Percentiles rank a stretch among this genome's conserved stretches.
These are phyloP conservation scores for Cantharis rufa DNA, from an alignment of 2,888 invertebrate species.

Conservation along the genomic window DNA sequence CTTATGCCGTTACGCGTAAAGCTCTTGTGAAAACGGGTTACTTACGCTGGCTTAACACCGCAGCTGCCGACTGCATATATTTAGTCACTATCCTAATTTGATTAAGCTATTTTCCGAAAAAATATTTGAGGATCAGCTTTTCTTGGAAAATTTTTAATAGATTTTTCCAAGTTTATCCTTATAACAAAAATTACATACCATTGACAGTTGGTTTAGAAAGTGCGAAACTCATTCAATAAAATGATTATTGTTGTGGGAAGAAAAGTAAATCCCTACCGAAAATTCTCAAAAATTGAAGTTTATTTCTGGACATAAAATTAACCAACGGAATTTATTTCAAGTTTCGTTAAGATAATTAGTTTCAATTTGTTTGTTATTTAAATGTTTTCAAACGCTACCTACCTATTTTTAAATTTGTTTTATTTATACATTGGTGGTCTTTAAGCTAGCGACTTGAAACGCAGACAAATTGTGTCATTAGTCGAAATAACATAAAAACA, in stretches of 20 bases:
- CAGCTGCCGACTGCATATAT: slow-evolving; percentile 27
- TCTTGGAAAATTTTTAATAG: not conserved
- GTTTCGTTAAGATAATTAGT: slow-evolving; percentile 1
- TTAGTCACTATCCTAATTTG: slow-evolving; percentile 22
- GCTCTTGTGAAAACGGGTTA: slow-evolving; percentile 26
- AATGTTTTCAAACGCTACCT: not conserved
- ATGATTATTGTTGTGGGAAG: no score
- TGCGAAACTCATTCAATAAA: no score
- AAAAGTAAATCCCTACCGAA: no score
- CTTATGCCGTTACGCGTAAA: slow-evolving; percentile 16
- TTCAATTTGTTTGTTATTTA: slow-evolving; percentile 3
- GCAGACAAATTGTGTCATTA: slow-evolving; percentile 51
- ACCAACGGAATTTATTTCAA: not conserved
- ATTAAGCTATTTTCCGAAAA: slow-evolving; percentile 15
- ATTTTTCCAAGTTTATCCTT: no score
- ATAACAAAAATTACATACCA: no score
- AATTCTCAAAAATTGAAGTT: not conserved
- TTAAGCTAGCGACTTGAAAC: slow-evolving; percentile 44
- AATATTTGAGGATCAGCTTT: not conserved
- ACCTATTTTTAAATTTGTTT: slow-evolving; percentile 15
- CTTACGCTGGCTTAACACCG: slow-evolving; percentile 28
- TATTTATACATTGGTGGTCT: slow-evolving; percentile 42
- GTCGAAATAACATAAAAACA: slow-evolving; percentile 45
- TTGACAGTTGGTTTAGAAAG: no score
- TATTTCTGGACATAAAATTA: not conserved